These are phyloP conservation scores for Anser brachyrhynchus DNA, from an alignment of 2,113 vertebrate genomes.

Conservation along the genomic window DNA sequence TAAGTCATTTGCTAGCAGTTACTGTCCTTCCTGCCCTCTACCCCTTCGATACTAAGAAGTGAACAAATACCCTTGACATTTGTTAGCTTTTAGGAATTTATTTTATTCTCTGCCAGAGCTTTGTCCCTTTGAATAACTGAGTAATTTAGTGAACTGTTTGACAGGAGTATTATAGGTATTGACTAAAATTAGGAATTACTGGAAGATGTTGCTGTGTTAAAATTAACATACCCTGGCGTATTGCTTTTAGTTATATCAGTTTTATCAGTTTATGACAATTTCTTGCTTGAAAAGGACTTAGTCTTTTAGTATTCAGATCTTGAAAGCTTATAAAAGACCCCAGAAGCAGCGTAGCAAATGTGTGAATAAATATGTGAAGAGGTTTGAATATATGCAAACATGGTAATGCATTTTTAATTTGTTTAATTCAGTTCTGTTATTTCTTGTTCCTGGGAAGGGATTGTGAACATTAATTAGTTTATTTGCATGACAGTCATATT, in stretches of 20 bases:
- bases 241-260: neutral
- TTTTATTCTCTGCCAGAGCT: neutral
- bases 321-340: neutral
- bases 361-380: neutral
- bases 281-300: neutral
- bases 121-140: neutral
- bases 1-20: rapidly evolving
- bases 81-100: neutral
- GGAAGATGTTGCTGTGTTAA: neutral
- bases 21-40: neutral
- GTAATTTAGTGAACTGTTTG: neutral
- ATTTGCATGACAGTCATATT: neutral
- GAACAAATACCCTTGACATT: neutral
- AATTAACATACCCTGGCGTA: neutral
- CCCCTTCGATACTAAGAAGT: neutral
- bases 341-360: neutral
- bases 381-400: neutral
- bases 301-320: neutral
- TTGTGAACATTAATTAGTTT: neutral
- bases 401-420: neutral
- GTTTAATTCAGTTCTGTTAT: neutral
- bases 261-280: neutral
- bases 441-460: neutral
- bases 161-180: neutral
- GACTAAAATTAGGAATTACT: neutral